Evolutionary conservation across 2,888 invertebrate species (phyloP).

Genomic region (Vanessa cardui): DNA sequence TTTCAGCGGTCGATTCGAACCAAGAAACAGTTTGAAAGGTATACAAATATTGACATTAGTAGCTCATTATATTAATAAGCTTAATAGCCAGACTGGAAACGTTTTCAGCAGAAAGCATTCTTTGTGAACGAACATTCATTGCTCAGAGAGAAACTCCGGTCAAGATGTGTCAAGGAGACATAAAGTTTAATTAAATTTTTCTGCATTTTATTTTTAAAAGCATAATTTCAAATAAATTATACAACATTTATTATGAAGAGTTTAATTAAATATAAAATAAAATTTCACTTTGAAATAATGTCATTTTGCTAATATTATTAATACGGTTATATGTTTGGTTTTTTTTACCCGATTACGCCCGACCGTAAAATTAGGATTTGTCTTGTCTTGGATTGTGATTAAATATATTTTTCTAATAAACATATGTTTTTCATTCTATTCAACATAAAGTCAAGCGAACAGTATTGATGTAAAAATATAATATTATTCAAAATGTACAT

Average conservation of each 20-base stretch:
- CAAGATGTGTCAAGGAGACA: constrained; percentile 12
- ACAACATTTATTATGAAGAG: neutral
- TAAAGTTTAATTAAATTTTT: constrained; percentile 19
- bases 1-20: too few species aligned
- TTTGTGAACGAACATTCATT: neutral
- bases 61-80: constrained; percentile 3
- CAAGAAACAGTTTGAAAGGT: too few species aligned
- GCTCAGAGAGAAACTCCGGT: constrained; percentile 3
- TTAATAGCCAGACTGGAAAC: constrained; percentile 1
- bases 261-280: neutral
- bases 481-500: too few species aligned
- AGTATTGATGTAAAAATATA: too few species aligned
- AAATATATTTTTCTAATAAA: neutral
- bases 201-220: constrained; percentile 5
- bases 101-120: neutral
- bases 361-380: neutral
- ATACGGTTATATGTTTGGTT: too few species aligned
- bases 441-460: too few species aligned
- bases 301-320: neutral
- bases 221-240: neutral
- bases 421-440: neutral
- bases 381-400: too few species aligned
- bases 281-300: neutral
- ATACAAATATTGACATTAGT: too few species aligned
- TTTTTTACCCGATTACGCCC: neutral